Base-by-base conservation (phyloP, 2,797 vertebrate genomes). In the Sebastes dallii region DNA sequence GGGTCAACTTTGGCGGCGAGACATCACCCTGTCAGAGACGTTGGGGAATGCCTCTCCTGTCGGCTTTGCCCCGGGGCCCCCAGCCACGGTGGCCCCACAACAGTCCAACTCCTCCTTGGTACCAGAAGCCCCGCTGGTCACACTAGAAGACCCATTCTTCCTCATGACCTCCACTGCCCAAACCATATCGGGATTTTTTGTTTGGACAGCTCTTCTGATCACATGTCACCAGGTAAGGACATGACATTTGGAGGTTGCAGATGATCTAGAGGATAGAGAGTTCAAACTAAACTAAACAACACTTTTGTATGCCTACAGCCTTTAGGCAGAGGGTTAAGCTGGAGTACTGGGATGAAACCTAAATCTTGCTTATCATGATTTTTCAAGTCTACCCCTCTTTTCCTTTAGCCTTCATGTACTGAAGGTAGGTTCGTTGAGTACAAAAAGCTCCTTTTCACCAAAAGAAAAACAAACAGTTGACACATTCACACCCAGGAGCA, bases 181-280 rank as follows among this genome's bases (percentile, higher is more conserved):
- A 90, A 97, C 96, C 36, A 96, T 98, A 90, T 99, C 98, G 0
- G 98, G 98, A 11, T 96, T 99, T 93, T 99, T 99, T 73, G 98
- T 99, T 16, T 99, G 98, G 98, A 99, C 97, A 0, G 98, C 98
- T 69, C 95, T 99, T 86, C 96, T 99, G 58, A 96, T 99, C 93
- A 99, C 98, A 69, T 99, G 98, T 92, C 98, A 99, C 86, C 98
- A 99, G 98, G 98, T 99, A 95, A 80, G 90, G 13, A 59, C 27
- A 59, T 59, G 8, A 59, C 16, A 60, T 59, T 59, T 29, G 20
- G 52, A 54, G 52, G n/a, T 54, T 54, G 46, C n/a, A 54, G 52
- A n/a, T 54, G 52, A 54, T 54, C 9, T 54, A 54, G 52, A 20
- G n/a, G 52, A 20, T 8, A 54, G 2, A 54, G 9, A 10, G n/a